These are phyloP conservation scores for Caenorhabditis plicata DNA, from an alignment of 2,888 invertebrate genomes.

Conservation along the genomic window DNA sequence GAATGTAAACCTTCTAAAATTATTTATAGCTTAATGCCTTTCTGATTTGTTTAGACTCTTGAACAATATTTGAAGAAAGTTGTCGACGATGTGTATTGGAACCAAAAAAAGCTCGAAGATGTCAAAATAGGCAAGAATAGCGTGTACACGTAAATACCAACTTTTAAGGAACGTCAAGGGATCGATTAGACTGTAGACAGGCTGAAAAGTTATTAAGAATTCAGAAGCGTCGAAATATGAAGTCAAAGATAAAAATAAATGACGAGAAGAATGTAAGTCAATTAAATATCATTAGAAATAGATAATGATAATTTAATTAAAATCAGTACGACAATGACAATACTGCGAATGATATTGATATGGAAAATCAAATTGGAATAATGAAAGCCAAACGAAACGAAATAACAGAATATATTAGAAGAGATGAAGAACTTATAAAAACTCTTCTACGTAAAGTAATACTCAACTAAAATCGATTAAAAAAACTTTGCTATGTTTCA, in stretches of 20 bases:
- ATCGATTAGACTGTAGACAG: conserved; percentile 17
- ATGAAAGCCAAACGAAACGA: no score
- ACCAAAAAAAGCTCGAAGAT: conserved; percentile 28
- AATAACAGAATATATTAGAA: neutral
- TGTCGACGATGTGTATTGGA: conserved; percentile 28
- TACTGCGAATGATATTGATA: no score
- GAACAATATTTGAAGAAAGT: conserved; percentile 27
- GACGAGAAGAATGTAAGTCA: neutral
- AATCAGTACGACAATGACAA: neutral
- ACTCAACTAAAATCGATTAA: no score
- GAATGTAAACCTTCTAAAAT: no score
- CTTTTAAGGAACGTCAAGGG: conserved; percentile 21
- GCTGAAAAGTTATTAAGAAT: conserved; percentile 20
- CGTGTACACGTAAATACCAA: neutral
- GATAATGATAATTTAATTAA: neutral
- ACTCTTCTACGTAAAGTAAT: no score
- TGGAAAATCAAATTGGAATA: no score
- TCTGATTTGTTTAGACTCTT: conserved; percentile 20
- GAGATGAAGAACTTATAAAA: neutral
- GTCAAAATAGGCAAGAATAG: conserved; percentile 19
- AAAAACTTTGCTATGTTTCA: no score
- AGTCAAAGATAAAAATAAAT: conserved; percentile 4
- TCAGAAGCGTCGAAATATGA: conserved; percentile 6
- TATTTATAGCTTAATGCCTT: no score
- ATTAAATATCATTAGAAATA: neutral